phyloP scores from a whole-genome alignment of 2,113 vertebrate genomes.

The Oceanodroma tethys region DNA sequence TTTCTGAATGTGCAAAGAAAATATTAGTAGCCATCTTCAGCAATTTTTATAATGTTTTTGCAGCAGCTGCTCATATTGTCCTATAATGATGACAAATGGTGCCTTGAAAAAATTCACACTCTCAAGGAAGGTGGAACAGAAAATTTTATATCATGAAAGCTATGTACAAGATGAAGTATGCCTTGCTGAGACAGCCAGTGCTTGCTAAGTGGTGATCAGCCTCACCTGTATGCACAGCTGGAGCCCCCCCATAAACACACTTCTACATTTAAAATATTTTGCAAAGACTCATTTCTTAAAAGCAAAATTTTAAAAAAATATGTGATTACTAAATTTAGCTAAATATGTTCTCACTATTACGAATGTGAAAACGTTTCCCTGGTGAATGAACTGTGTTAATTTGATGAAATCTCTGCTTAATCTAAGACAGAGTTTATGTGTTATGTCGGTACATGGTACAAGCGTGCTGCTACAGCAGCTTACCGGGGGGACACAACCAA shows the following conservation, averaged over 20 bases:
- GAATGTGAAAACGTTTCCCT: accelerated
- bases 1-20: constrained; percentile 70
- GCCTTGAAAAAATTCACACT: constrained; percentile 65
- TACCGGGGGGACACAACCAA: accelerated
- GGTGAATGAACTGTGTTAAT: neutral
- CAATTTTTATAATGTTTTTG: constrained; percentile 83
- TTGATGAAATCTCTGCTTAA: neutral
- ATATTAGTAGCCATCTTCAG: constrained; percentile 82
- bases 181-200: neutral
- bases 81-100: constrained; percentile 81
- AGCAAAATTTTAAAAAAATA: neutral
- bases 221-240: neutral
- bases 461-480: neutral
- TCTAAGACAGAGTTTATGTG: neutral
- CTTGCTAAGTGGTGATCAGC: neutral
- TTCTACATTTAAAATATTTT: neutral
- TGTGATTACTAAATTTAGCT: neutral
- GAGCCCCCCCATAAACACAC: neutral
- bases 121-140: neutral
- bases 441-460: accelerated
- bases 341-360: neutral
- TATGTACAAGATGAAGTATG: neutral
- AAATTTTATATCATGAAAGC: neutral
- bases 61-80: constrained; percentile 76
- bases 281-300: neutral